Conservation (phyloP, 2,113 vertebrate species). For the Brevimyrus niger region DNA sequence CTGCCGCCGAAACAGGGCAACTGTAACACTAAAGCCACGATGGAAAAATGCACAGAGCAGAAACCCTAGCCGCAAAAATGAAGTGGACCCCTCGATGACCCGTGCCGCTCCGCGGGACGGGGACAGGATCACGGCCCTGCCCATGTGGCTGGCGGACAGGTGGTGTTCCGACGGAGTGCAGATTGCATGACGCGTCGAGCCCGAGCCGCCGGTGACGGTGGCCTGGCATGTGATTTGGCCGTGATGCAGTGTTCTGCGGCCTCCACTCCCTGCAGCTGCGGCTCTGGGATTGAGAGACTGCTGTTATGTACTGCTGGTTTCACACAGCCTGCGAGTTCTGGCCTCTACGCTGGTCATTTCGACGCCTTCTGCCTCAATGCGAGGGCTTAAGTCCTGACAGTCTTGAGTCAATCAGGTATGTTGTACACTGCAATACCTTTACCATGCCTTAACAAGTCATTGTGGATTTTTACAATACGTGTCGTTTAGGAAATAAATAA, state of each 20-base stretch:
- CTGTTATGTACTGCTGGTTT: not conserved
- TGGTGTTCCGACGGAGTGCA: not conserved
- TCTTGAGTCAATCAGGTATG: not conserved
- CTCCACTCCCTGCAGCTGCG: not conserved
- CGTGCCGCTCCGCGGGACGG: not conserved
- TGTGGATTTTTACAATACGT: not conserved
- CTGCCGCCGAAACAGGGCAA: not conserved
- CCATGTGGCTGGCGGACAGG: not conserved
- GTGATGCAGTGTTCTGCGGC: not conserved
- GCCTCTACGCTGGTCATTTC: not conserved
- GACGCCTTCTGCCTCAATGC: not conserved
- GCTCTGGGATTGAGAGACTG: not conserved
- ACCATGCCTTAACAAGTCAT: not conserved
- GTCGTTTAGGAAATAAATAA: not conserved
- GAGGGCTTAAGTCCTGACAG: too few species aligned
- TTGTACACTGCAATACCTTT: not conserved
- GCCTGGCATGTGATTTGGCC: not conserved
- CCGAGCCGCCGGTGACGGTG: not conserved
- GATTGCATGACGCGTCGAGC: not conserved
- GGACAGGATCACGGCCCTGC: not conserved
- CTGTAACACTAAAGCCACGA: not conserved
- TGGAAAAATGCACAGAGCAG: not conserved
- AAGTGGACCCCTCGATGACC: not conserved
- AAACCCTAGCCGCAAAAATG: not conserved
- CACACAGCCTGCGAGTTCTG: not conserved